phyloP scores from a whole-genome alignment of 1,140 invertebrate species.

The Bacillus rossius region DNA sequence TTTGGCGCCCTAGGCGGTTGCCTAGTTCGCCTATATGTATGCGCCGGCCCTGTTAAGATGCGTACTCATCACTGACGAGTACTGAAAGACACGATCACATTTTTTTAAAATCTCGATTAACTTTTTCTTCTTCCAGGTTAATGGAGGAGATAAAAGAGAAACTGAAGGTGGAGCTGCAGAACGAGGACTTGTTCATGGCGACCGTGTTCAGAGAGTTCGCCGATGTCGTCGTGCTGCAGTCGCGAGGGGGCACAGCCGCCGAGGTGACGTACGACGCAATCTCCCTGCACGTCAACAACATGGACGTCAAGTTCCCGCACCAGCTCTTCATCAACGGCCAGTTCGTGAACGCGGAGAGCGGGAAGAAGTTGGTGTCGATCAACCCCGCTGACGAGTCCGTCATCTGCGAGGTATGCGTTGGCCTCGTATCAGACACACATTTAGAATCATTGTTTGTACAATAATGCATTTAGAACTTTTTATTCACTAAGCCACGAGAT shows the following conservation, averaged over 20 bases:
- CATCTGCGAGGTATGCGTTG: conserved; percentile 56
- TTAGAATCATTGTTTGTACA: no score
- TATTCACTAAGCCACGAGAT: no score
- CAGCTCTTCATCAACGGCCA: conserved; percentile 90
- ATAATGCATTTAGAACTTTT: no score
- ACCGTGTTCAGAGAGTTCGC: conserved; percentile 81
- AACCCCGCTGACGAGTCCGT: conserved; percentile 84
- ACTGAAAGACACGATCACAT: no score
- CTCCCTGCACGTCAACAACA: conserved; percentile 73
- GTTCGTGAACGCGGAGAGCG: conserved; percentile 73
- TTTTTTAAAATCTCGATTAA: no score
- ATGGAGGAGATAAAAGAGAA: conserved; percentile 90
- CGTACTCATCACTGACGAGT: no score
- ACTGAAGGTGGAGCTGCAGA: conserved; percentile 69
- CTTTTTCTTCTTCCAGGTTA: conserved; percentile 54
- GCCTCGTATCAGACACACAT: no score
- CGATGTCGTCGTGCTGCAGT: conserved; percentile 55
- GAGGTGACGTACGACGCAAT: conserved; percentile 65
- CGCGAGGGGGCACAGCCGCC: conserved; percentile 52
- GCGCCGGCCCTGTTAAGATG: no score
- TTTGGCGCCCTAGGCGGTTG: no score
- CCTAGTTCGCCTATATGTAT: no score
- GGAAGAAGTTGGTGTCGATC: conserved; percentile 56
- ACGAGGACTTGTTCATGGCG: conserved; percentile 91
- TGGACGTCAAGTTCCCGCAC: conserved; percentile 75